Conservation (phyloP, 2,888 invertebrate species). For the Phengaris arion region DNA sequence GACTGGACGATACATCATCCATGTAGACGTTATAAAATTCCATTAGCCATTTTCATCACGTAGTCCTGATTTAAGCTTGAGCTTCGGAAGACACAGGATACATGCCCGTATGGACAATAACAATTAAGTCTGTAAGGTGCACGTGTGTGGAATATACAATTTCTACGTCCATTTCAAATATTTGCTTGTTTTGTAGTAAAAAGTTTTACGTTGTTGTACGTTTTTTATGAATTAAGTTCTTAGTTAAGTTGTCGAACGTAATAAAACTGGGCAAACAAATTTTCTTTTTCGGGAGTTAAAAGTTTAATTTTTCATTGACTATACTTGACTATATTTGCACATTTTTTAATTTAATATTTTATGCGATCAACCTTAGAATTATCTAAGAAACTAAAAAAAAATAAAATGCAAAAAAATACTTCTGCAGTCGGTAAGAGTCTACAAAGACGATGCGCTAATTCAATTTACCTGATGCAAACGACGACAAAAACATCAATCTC, state of each 20-base stretch:
- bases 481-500: slow-evolving; percentile 13
- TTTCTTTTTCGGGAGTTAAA: too few species aligned
- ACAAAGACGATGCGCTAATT: slow-evolving; percentile 6
- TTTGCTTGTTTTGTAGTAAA: slow-evolving; percentile 2
- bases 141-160: slow-evolving; percentile 16
- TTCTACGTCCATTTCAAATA: slow-evolving; percentile 4
- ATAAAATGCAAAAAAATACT: neutral
- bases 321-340: too few species aligned
- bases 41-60: slow-evolving; percentile 13
- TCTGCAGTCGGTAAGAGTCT: neutral
- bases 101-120: slow-evolving; percentile 25
- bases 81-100: slow-evolving; percentile 26
- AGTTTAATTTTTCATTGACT: too few species aligned
- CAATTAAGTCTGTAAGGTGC: slow-evolving; percentile 20
- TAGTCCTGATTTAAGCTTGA: slow-evolving; percentile 25
- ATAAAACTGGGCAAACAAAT: too few species aligned
- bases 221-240: neutral
- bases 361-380: too few species aligned
- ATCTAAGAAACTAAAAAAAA: neutral
- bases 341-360: too few species aligned
- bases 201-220: neutral
- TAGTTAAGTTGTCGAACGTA: too few species aligned
- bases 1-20: slow-evolving; percentile 15
- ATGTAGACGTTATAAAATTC: slow-evolving; percentile 22
- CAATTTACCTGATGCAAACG: slow-evolving; percentile 13